Percentiles rank a stretch among this genome's conserved stretches.
phyloP scores from a whole-genome alignment of 92 coral and sea anemone species.

The Pocillopora grandis region DNA sequence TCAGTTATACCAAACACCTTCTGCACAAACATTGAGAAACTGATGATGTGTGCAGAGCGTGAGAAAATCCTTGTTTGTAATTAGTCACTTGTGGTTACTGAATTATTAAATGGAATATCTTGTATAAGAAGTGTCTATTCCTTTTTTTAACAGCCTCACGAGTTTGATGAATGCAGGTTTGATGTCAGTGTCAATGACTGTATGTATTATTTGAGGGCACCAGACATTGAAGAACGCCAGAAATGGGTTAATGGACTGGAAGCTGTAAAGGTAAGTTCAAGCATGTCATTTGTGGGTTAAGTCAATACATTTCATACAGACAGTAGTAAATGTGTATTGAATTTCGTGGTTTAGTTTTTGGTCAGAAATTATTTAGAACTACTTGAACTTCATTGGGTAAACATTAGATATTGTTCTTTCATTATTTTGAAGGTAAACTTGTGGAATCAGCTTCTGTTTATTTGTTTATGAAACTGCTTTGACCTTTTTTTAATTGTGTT shows the following conservation, averaged over 20 bases:
- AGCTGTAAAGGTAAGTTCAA: conserved; percentile 75
- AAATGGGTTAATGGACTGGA: conserved; percentile 89
- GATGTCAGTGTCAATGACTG: conserved; percentile 98
- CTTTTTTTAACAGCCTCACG: conserved; percentile 75
- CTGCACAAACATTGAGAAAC: no score
- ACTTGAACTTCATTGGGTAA: no score
- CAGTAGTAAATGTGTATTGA: not conserved
- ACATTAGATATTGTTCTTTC: no score
- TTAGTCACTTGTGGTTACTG: no score
- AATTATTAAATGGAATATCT: not conserved
- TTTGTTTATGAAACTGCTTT: no score
- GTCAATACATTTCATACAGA: not conserved
- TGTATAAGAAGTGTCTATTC: not conserved
- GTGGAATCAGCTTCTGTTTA: no score
- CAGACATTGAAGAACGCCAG: conserved; percentile 72
- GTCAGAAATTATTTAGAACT: not conserved
- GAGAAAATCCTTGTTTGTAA: no score
- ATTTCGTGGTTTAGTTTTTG: not conserved
- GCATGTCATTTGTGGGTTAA: not conserved
- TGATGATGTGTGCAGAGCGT: no score
- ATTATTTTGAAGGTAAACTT: no score
- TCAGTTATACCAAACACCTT: no score
- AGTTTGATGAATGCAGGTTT: conserved; percentile 98
- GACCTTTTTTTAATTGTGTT: no score
- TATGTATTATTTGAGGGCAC: conserved; percentile 89